Percentiles rank a stretch among this genome's conserved stretches.
Evolutionary conservation across 2,888 invertebrate genomes (phyloP).

Genomic region (Laspeyria flexula): DNA sequence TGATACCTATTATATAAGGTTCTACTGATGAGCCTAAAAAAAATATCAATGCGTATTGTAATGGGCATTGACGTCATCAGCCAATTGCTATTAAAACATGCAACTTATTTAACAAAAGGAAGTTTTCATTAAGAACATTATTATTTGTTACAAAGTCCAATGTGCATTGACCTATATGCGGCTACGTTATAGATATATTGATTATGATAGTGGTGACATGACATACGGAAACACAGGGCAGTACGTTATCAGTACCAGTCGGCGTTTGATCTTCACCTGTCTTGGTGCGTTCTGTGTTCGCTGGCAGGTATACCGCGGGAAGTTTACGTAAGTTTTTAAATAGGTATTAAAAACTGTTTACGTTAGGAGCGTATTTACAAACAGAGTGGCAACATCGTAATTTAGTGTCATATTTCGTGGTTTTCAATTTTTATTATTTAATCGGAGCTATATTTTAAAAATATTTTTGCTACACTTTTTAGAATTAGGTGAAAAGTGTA

Average conservation of each 20-base stretch:
- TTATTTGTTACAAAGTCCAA: constrained; percentile 43
- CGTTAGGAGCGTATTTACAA: too few relatives aligned
- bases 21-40: too few relatives aligned
- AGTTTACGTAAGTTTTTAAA: not conserved
- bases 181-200: constrained; percentile 16
- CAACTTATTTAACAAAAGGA: constrained; percentile 16
- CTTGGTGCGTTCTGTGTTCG: constrained; percentile 25
- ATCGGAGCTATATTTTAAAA: too few relatives aligned
- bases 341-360: too few relatives aligned
- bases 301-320: constrained; percentile 2
- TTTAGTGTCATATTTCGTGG: too few relatives aligned
- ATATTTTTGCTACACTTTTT: too few relatives aligned
- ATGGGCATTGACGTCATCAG: not conserved
- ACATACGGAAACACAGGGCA: constrained; percentile 17
- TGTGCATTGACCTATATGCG: constrained; percentile 33
- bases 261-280: constrained; percentile 43
- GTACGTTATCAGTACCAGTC: constrained; percentile 54
- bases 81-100: not conserved
- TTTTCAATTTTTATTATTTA: too few relatives aligned
- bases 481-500: too few relatives aligned
- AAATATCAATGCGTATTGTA: too few relatives aligned
- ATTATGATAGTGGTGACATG: constrained; percentile 28
- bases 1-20: too few relatives aligned
- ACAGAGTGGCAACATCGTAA: too few relatives aligned
- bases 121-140: constrained; percentile 35